Conservation (phyloP, 2,113 vertebrate genomes). For the Lutjanus erythropterus region DNA sequence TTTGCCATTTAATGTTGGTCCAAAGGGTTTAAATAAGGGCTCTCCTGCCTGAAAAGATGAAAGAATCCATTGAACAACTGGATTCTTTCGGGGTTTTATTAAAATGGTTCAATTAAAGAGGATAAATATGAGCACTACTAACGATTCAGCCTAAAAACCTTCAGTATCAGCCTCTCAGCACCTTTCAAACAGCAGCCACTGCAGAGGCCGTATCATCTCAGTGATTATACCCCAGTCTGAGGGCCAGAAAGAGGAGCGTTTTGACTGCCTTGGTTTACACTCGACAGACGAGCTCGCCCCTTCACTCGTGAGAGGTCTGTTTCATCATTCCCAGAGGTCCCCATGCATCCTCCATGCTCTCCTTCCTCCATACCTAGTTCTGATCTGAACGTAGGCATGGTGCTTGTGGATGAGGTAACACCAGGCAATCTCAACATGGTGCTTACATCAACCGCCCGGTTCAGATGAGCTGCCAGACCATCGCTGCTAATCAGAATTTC, state of each 20-base stretch:
- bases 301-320: constrained; percentile 59
- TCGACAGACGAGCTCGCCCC: constrained; percentile 31
- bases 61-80: not conserved
- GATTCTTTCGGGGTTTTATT: not conserved
- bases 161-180: not conserved
- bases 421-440: constrained; percentile 67
- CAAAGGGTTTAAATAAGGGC: too few relatives aligned
- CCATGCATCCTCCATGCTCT: constrained; percentile 49
- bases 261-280: constrained; percentile 35
- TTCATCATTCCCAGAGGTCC: constrained; percentile 75
- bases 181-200: not conserved
- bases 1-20: not conserved
- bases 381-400: constrained; percentile 52
- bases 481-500: constrained; percentile 59
- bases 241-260: constrained; percentile 32
- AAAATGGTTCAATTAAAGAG: not conserved
- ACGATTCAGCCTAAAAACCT: not conserved
- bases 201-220: not conserved
- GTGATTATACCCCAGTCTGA: not conserved
- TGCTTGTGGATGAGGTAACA: constrained; percentile 76
- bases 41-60: not conserved
- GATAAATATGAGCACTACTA: not conserved
- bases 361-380: constrained; percentile 70
- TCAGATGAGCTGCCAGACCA: constrained; percentile 67
- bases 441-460: constrained; percentile 72